Evolutionary conservation across 2,888 invertebrate species (phyloP).

Genomic region (Scaptomyza tumidula): DNA sequence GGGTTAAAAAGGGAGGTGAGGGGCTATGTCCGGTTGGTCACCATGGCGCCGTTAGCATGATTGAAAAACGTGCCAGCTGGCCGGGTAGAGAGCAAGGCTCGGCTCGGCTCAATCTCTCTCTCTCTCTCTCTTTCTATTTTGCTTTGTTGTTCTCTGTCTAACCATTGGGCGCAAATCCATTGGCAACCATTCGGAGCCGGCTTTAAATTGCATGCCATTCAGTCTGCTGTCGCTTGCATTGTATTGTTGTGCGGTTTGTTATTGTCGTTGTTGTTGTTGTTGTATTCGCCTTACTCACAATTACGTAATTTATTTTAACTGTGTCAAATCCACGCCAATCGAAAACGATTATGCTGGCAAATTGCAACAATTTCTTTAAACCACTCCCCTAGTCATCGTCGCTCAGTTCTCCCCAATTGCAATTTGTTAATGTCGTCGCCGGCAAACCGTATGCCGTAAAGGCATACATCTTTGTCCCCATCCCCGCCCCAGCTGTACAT

Average conservation of each 20-base stretch:
- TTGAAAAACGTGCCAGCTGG: constrained; percentile 71
- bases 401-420: constrained; percentile 45
- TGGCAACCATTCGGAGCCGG: constrained; percentile 40
- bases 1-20: neutral
- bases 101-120: constrained; percentile 3
- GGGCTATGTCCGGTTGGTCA: constrained; percentile 32
- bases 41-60: constrained; percentile 73
- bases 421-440: constrained; percentile 75
- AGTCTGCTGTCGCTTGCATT: constrained; percentile 63
- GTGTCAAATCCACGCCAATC: constrained; percentile 80
- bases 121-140: constrained; percentile 4
- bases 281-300: constrained; percentile 58
- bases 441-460: constrained; percentile 20
- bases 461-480: constrained; percentile 23
- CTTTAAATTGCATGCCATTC: constrained; percentile 73
- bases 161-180: constrained; percentile 40
- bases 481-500: too few species aligned
- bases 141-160: constrained; percentile 7
- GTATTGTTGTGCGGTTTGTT: constrained; percentile 54
- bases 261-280: constrained; percentile 21
- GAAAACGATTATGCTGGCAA: constrained; percentile 78
- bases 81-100: constrained; percentile 1
- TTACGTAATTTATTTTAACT: constrained; percentile 81
- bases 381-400: constrained; percentile 12
- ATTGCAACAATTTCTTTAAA: constrained; percentile 71